These are phyloP conservation scores for Sicus ferrugineus DNA, from an alignment of 2,888 invertebrate species.

Conservation along the genomic window DNA sequence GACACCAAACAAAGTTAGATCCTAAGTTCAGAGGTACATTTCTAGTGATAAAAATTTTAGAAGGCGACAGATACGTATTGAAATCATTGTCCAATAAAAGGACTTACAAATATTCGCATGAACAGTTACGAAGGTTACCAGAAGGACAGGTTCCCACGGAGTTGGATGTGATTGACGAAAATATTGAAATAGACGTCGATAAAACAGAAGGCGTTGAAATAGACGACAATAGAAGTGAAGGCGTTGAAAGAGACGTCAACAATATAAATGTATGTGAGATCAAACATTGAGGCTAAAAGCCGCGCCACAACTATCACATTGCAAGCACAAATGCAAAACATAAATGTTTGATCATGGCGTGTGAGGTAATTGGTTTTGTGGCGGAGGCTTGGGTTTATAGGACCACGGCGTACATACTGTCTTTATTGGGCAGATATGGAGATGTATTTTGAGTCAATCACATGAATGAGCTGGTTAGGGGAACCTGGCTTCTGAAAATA, in stretches of 20 bases:
- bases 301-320: background rate
- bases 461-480: background rate
- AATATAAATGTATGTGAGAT: background rate
- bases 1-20: conserved; percentile 35
- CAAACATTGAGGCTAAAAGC: conserved; percentile 1
- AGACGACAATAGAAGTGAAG: conserved; percentile 8
- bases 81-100: too few relatives aligned
- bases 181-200: conserved; percentile 13
- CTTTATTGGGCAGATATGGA: too few relatives aligned
- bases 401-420: too few relatives aligned
- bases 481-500: background rate
- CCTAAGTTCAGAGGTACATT: conserved; percentile 33
- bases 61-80: background rate
- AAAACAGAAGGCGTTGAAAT: conserved; percentile 11
- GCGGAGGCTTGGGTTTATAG: too few relatives aligned
- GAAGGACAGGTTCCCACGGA: conserved; percentile 11
- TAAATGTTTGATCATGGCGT: background rate
- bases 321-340: too few relatives aligned
- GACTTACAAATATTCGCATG: too few relatives aligned
- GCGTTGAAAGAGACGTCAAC: background rate
- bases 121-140: conserved; percentile 6
- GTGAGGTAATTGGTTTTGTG: too few relatives aligned
- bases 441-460: too few relatives aligned
- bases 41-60: conserved; percentile 7
- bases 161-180: conserved; percentile 1